phyloP scores from a whole-genome alignment of 2,888 invertebrate species.

The Slavum lentiscoides region DNA sequence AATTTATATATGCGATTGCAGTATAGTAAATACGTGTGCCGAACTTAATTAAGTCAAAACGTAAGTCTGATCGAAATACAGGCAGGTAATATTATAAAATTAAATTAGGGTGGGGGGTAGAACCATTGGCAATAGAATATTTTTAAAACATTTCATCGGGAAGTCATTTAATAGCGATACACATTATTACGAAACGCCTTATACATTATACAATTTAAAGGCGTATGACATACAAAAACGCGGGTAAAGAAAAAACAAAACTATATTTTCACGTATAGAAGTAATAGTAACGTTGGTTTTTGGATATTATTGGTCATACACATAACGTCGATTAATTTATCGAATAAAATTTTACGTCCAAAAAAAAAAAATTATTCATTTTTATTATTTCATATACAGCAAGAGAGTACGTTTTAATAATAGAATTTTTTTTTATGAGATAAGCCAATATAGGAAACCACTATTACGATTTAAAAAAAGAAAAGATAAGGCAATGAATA shows the following conservation, averaged over 20 bases:
- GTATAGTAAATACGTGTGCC: background rate
- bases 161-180: constrained; percentile 18
- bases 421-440: background rate
- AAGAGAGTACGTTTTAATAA: background rate
- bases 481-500: constrained; percentile 6
- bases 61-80: constrained; percentile 1
- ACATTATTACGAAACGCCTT: background rate
- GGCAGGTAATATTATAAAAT: background rate
- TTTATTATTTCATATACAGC: too few species aligned
- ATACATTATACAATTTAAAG: background rate
- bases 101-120: background rate
- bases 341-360: background rate
- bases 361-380: too few species aligned
- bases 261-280: too few species aligned
- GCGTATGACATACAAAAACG: background rate
- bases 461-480: background rate
- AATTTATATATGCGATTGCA: background rate
- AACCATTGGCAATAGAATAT: background rate
- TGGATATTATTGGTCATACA: too few species aligned
- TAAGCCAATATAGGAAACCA: too few species aligned
- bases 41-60: background rate
- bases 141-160: constrained; percentile 3
- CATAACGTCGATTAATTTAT: too few species aligned
- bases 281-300: background rate
- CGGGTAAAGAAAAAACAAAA: too few species aligned